These are phyloP conservation scores for Diarsia mendica DNA, from an alignment of 2,888 invertebrate genomes.

Conservation along the genomic window DNA sequence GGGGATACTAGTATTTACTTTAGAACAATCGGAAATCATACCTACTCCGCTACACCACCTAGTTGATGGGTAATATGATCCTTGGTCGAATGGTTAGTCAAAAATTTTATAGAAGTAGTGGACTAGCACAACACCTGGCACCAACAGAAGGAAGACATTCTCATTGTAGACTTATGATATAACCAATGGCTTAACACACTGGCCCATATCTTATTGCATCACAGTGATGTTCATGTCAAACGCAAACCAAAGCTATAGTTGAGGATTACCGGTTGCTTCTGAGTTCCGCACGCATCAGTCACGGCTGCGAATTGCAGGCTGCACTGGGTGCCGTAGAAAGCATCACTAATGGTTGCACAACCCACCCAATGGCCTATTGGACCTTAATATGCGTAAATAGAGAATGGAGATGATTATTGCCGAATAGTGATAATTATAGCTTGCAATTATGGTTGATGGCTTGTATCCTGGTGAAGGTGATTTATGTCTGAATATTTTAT, in stretches of 20 bases:
- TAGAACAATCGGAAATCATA: too few species aligned
- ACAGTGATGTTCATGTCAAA: conserved; percentile 41
- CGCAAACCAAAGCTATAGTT: conserved; percentile 21
- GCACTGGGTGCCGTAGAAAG: conserved; percentile 56
- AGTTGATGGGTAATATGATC: neutral
- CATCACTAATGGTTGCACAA: conserved; percentile 62
- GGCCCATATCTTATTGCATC: conserved; percentile 15
- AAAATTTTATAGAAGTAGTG: too few species aligned
- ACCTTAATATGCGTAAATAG: conserved; percentile 57
- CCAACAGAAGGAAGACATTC: neutral
- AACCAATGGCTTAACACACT: neutral
- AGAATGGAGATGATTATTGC: conserved; percentile 55
- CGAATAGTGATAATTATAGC: conserved; percentile 41
- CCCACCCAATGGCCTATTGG: conserved; percentile 8
- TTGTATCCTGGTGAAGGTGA: neutral
- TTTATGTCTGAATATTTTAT: neutral
- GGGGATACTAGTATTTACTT: too few species aligned
- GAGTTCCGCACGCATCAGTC: conserved; percentile 52
- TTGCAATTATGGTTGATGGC: conserved; percentile 22
- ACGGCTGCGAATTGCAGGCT: conserved; percentile 7
- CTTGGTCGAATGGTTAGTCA: neutral
- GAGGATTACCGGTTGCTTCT: conserved; percentile 25
- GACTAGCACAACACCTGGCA: neutral
- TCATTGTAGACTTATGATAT: neutral
- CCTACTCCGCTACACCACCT: too few species aligned